These are phyloP conservation scores for Gobiocypris rarus DNA, from an alignment of 2,113 vertebrate genomes.

Conservation along the genomic window DNA sequence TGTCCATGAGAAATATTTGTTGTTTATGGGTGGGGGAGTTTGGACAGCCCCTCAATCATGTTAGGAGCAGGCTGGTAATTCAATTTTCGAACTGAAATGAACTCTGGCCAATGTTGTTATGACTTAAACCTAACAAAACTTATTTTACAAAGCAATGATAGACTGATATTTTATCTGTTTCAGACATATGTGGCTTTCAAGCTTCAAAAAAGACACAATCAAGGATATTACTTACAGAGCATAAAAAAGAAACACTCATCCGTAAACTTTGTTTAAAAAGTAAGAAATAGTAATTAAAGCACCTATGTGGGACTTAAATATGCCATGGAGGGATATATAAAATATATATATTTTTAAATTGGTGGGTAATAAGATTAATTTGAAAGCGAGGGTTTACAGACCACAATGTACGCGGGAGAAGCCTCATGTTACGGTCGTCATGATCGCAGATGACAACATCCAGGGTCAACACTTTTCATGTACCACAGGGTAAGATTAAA, in stretches of 20 bases:
- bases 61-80: slow-evolving; percentile 17
- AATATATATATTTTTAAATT: no score
- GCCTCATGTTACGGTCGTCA: no score
- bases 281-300: not conserved
- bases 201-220: not conserved
- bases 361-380: no score
- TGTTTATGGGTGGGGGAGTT: slow-evolving; percentile 59
- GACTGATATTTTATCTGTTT: not conserved
- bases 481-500: no score
- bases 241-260: slow-evolving; percentile 5
- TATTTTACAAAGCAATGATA: not conserved
- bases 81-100: slow-evolving; percentile 15
- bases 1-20: slow-evolving; percentile 68
- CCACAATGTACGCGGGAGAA: no score
- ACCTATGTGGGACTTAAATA: not conserved
- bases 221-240: not conserved
- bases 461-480: no score
- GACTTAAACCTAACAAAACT: not conserved
- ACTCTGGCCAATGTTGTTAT: not conserved
- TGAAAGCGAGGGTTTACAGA: no score
- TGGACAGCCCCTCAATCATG: slow-evolving; percentile 52
- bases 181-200: not conserved
- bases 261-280: not conserved
- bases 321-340: no score
- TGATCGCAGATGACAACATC: no score